Evolutionary conservation across 2,888 invertebrate genomes (phyloP), one percentile per base, ranked within the genome.

Genomic region (Eupithecia abbreviata): DNA sequence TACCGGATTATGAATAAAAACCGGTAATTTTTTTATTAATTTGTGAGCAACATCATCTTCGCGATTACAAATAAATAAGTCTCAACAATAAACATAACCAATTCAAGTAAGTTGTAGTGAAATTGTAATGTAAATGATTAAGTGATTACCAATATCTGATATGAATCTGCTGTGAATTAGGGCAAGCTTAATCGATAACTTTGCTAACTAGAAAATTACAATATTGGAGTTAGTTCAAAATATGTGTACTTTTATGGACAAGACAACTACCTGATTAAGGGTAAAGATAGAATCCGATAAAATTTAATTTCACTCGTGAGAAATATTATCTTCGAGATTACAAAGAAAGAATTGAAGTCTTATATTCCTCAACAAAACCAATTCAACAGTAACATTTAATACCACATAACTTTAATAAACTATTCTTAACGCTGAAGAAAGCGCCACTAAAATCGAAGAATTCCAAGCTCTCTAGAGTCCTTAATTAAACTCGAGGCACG

Each of bases 401-500:
- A 77, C 74, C 81, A 82, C 81, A 84, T 76, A 72, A 79, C 77
- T 82, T 79, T 80, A 81, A 81, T 81, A 81, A 81, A 81, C 82
- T 81, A 82, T 82, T 79, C 79, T 80, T 80, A 77, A 80, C 80
- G 80, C 92, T 90, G 93, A 93, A 93, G 91, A 90, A 92, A 91
- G 91, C 89, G 90, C 90, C 89, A 90, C 92, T 93, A 91, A 94
- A 94, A 94, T 94, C 94, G 94, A 94, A 93, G 93, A 82, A 92
- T 92, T 90, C 89, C 87, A 89, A 90, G 90, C 90, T 90, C 91
- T 87, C 86, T 80, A 82, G 90, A 90, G 92, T 91, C 93, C 92
- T 94, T 94, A 94, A 94, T 94, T 94, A 94, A 94, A 94, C 92
- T 91, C 94, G 84, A 86, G 87, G 92, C 94, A 94, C 94, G 94